Evolutionary conservation across 2,888 invertebrate genomes (phyloP).

Genomic region (Scaptomyza cyrtandrae): DNA sequence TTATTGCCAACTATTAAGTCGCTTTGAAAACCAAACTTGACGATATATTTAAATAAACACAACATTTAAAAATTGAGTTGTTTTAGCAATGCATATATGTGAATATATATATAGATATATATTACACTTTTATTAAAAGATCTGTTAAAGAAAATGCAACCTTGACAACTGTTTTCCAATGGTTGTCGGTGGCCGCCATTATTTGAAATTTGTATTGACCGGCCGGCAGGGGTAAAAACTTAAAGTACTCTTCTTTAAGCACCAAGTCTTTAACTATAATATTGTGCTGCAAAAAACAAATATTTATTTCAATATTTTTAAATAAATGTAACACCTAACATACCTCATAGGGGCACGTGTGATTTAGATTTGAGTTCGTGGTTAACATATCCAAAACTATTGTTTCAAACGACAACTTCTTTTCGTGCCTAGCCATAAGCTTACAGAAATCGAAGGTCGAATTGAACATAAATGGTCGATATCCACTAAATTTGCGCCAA

Average conservation of each 20-base stretch:
- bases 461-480: constrained; percentile 44
- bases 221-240: constrained; percentile 22
- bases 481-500: constrained; percentile 40
- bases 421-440: not conserved
- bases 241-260: constrained; percentile 18
- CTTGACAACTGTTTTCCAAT: constrained; percentile 12
- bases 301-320: no score
- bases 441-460: constrained; percentile 36
- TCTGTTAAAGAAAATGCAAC: not conserved
- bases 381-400: not conserved
- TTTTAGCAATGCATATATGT: no score
- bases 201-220: constrained; percentile 39
- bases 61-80: no score
- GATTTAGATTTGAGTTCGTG: constrained; percentile 30
- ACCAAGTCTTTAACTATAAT: constrained; percentile 26
- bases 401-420: constrained; percentile 10
- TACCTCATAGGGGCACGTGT: constrained; percentile 43
- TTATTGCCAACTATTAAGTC: no score
- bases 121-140: no score
- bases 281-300: constrained; percentile 14
- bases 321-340: not conserved
- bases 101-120: no score
- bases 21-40: no score
- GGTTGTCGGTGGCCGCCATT: constrained; percentile 9
- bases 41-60: no score